Base-by-base conservation (phyloP, 2,888 invertebrate genomes). In the Leuctra nigra region DNA sequence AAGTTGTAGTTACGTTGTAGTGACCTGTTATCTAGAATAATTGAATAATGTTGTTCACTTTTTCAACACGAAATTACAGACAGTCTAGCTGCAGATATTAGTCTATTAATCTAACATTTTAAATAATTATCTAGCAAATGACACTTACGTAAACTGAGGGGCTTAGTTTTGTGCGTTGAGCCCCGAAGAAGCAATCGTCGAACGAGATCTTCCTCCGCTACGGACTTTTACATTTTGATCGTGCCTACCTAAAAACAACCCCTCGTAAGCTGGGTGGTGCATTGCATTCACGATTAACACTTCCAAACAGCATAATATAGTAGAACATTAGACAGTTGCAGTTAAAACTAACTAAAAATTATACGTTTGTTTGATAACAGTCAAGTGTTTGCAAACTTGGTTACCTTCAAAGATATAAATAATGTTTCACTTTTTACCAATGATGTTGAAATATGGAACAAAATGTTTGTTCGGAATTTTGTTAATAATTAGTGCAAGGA, bases 1-100 rank as follows among this genome's bases (percentile, higher is more conserved):
- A 41, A 50, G 33, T 35, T 48, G 59, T 61, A 61, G 61, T 61
- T 61, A 47, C 61, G 57, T 59, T 59, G 59, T 61, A 61, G 61
- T 54, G 54, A 61, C 58, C 50, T 50, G 52, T 50, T 50, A 50
- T 33, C 29, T 50, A 50, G 50, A 50, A 50, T 20, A 22, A 41
- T 20, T 41, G 23, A 22, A 50, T 22, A 33, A 50, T 50, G 50
- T 50, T 50, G 50, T 50, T 50, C 50, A 50, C 50, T 50, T 50
- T 50, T 44, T 50, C 35, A 29, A 6, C 6, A 29, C 41, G 29
- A 11, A 41, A 41, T 41, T 16, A 41, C 16, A 41, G 20, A 41
- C 50, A 50, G 50, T 33, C 33, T 50, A 50, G 50, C 35, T 50
- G 50, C 35, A 29, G 33, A 35, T 20, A 44, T 11, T 33, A 50